phyloP scores from a whole-genome alignment of 2,113 vertebrate genomes.

The Ictalurus furcatus region DNA sequence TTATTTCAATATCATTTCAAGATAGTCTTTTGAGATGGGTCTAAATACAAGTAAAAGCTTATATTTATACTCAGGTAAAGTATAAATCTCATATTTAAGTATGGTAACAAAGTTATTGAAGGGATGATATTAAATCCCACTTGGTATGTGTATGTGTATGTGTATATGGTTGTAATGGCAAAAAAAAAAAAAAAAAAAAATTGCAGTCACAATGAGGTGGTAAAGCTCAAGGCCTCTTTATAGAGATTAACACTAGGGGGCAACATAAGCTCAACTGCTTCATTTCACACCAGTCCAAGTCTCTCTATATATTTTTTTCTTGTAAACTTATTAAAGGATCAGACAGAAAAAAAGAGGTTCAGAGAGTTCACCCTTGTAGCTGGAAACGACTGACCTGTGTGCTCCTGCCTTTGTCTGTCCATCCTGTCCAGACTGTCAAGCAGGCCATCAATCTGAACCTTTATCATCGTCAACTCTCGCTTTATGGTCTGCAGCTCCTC shows the following conservation, averaged over 20 bases:
- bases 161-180: neutral
- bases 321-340: constrained; percentile 1
- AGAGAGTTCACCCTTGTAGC: constrained; percentile 22
- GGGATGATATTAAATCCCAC: neutral
- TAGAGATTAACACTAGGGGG: constrained; percentile 26
- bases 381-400: constrained; percentile 67
- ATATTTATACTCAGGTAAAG: neutral
- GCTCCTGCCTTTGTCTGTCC: constrained; percentile 74
- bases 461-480: constrained; percentile 86
- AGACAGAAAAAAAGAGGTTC: constrained; percentile 31
- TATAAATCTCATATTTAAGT: neutral
- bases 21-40: no score
- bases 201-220: neutral
- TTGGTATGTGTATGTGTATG: neutral
- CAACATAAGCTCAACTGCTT: constrained; percentile 1
- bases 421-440: constrained; percentile 84
- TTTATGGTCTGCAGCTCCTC: constrained; percentile 84
- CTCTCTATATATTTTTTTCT: neutral
- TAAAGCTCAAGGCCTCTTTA: neutral
- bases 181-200: neutral
- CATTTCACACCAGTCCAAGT: neutral
- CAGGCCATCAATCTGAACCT: constrained; percentile 85
- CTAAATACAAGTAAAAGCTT: neutral
- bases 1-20: neutral
- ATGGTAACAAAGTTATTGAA: neutral